A percentile compares a stretch with the other conserved stretches of the same genome.
phyloP scores from a whole-genome alignment of 1,140 invertebrate species.

The Bacillus rossius region DNA sequence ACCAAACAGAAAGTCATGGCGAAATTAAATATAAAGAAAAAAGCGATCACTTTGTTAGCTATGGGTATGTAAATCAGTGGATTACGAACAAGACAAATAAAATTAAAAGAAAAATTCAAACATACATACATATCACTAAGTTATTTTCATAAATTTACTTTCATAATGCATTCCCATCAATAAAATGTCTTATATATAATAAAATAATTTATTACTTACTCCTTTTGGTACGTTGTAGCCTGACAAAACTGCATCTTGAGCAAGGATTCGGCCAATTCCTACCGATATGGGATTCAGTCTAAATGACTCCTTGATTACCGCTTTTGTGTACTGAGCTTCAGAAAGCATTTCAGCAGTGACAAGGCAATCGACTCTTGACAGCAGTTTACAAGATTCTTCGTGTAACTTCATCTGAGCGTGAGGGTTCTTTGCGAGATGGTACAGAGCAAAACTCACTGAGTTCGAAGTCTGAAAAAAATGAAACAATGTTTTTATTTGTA shows the following conservation, averaged over 20 bases:
- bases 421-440: constrained; percentile 69
- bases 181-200: not conserved
- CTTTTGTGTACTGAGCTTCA: constrained; percentile 64
- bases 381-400: constrained; percentile 53
- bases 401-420: constrained; percentile 67
- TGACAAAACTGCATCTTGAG: constrained; percentile 67
- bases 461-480: constrained; percentile 71
- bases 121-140: too few species aligned
- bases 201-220: constrained; percentile 49
- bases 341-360: constrained; percentile 54
- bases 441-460: constrained; percentile 69
- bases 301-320: constrained; percentile 78
- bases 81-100: too few species aligned
- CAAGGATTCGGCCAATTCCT: constrained; percentile 71
- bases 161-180: too few species aligned
- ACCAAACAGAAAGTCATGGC: too few species aligned
- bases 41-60: too few species aligned
- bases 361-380: constrained; percentile 36
- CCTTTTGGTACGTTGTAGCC: constrained; percentile 80
- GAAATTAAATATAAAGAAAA: too few species aligned
- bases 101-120: too few species aligned
- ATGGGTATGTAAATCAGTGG: too few species aligned
- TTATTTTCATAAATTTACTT: too few species aligned
- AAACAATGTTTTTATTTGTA: too few species aligned
- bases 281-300: constrained; percentile 78